phyloP scores from a whole-genome alignment of 2,797 vertebrate genomes.

The Coccyzus lansbergi region DNA sequence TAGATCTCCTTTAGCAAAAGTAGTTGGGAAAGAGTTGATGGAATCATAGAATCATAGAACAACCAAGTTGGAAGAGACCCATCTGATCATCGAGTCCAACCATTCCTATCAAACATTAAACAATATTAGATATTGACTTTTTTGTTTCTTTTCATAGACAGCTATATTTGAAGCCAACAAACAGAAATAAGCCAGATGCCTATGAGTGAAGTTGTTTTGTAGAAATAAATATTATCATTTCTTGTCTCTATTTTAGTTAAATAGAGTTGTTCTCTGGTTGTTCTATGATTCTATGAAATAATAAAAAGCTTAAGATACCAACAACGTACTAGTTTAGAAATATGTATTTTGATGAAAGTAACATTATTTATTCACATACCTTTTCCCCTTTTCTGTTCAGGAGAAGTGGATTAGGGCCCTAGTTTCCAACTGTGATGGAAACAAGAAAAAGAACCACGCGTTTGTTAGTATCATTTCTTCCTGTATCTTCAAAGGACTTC shows the following conservation, averaged over 20 bases:
- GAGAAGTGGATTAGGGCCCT: background rate
- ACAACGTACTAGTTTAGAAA: background rate
- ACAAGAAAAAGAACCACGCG: background rate
- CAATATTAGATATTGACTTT: background rate
- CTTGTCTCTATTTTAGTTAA: background rate
- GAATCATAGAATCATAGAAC: too few relatives aligned
- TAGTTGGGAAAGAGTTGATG: background rate
- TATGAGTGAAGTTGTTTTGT: background rate
- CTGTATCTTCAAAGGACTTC: background rate
- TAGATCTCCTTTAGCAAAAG: background rate
- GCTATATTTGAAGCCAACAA: background rate
- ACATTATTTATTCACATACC: background rate
- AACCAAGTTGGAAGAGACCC: too few relatives aligned
- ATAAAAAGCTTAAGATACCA: background rate
- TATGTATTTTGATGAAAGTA: background rate
- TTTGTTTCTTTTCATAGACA: background rate
- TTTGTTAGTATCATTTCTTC: background rate
- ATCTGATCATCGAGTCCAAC: too few relatives aligned
- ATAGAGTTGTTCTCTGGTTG: too few relatives aligned
- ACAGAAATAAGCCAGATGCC: background rate
- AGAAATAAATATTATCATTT: background rate
- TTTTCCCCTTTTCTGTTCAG: background rate
- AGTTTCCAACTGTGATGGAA: background rate
- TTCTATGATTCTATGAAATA: too few relatives aligned
- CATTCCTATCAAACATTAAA: too few relatives aligned